Evolutionary conservation across 1,140 invertebrate species (phyloP), one percentile per base, ranked within the genome.

Genomic region (Hycleus phaleratus): DNA sequence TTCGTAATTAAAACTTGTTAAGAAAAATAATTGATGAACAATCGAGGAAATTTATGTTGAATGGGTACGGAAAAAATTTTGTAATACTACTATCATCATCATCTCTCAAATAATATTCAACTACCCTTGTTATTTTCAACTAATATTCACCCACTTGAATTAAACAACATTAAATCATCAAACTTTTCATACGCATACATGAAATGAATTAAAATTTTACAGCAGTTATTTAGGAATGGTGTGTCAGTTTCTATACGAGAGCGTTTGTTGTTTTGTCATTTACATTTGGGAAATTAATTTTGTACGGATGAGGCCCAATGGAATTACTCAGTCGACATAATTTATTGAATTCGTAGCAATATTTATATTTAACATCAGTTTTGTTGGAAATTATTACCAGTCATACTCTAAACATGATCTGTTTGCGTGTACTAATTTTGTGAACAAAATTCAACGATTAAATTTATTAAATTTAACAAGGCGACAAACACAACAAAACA

Each of bases 131-230:
- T 55, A 55, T 56, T 25, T 42, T 47, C 53, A 39, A 42, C 53
- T 61, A 61, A 61, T 61, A 61, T 61, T 52, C 49, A 46, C 44
- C 59, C 59, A 58, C 62, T 63, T 63, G 62, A 63, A 63, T 63
- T 63, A 63, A 63, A 63, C 62, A 61, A 61, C 50, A 50, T 26
- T 63, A 63, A 63, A 63, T 63, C 62, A 63, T 63, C 60, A n/a
- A 63, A 63, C 52, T 63, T 63, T 63, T 63, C 62, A 63, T 56
- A 48, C 46, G 62, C 62, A 63, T 63, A 61, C 62, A 63, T 46
- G 58, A 58, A 63, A 61, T 63, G 59, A 63, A 63, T 63, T 63
- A 63, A 63, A 61, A 61, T 63, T 63, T 63, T 63, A 63, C 61
- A 63, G 59, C 61, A 57, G 61, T 61, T 61, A 61, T 61, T 61